Evolutionary conservation across 2,888 invertebrate species (phyloP), one percentile per base, ranked within the genome.

Genomic region (Anodontia alba): DNA sequence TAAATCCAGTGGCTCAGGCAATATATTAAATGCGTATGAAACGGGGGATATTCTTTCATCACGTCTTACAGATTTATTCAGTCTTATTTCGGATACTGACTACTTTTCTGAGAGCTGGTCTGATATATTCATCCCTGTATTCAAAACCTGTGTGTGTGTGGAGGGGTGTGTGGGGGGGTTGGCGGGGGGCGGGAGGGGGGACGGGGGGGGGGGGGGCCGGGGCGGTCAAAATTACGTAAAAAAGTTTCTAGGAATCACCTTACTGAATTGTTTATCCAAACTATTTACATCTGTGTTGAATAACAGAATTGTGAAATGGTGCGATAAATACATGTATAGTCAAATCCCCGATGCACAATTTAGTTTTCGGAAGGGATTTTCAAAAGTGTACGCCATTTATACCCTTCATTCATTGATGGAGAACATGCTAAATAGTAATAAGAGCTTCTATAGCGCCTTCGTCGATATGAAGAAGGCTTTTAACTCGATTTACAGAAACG

Each of bases 51-150:
- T n/a, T n/a, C n/a, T 69, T 69, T 17, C 46, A 36, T 2, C 57
- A 76, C 12, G 68, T 31, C 33, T 76, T 5, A 57, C 68, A 15
- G 76, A 62, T 12, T n/a, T 73, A 51, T 74, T 74, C 49, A 74
- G 75, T 46, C 10, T 1, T 20, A 71, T 79, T 26, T 67, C 75
- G 26, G 15, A 57, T 70, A 57, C 0, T n/a, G 78, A 74, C 8
- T 49, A n/a, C 54, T 80, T 51, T 54, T 75, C 76, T 5, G 80
- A 80, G 1, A 42, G 29, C 12, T 80, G 80, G 80, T n/a, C 57
- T 20, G 80, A 72, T 33, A 72, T 80, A 20, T 68, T 76, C 15
- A 69, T 72, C 1, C 76, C 76, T 15, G 29, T 72, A 23, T 46
- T 57, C 31, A 80, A 81, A 66, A 75, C n/a, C n/a, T n/a, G n/a